A percentile compares a stretch with the other conserved stretches of the same genome.
Evolutionary conservation across 2,888 invertebrate species (phyloP).

Genomic region (Clostera curtula): DNA sequence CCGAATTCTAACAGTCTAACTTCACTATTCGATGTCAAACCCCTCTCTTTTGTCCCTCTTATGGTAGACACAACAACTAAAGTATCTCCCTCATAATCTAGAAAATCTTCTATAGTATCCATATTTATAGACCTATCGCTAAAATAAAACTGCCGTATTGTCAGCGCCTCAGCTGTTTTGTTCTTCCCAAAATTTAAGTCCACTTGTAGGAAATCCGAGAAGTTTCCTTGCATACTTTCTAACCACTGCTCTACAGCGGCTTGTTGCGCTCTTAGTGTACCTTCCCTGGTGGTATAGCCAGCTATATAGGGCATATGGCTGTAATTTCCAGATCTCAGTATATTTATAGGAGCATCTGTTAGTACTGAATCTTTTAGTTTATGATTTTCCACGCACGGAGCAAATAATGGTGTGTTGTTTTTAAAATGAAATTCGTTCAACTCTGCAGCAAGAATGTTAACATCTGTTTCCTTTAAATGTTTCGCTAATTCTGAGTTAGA

Average conservation of each 20-base stretch:
- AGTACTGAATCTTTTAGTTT: slow-evolving; percentile 38
- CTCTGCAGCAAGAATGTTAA: slow-evolving; percentile 27
- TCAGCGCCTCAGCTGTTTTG: slow-evolving; percentile 23
- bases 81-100: slow-evolving; percentile 56
- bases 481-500: slow-evolving; percentile 34
- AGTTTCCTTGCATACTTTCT: slow-evolving; percentile 44
- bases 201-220: slow-evolving; percentile 47
- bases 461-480: slow-evolving; percentile 31
- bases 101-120: slow-evolving; percentile 46
- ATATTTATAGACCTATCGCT: slow-evolving; percentile 30
- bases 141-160: slow-evolving; percentile 48
- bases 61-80: slow-evolving; percentile 44
- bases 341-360: slow-evolving; percentile 42
- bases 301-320: slow-evolving; percentile 48
- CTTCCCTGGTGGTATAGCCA: slow-evolving; percentile 52
- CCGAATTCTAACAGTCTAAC: slow-evolving; percentile 50
- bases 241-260: slow-evolving; percentile 40
- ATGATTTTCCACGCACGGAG: slow-evolving; percentile 54
- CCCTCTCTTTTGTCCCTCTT: slow-evolving; percentile 44
- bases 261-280: slow-evolving; percentile 45
- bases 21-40: slow-evolving; percentile 31
- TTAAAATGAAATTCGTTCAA: slow-evolving; percentile 37
- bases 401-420: slow-evolving; percentile 54
- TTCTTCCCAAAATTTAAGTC: slow-evolving; percentile 39
- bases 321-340: slow-evolving; percentile 44